A percentile compares a stretch with the other conserved stretches of the same genome.
These are phyloP conservation scores for Alectoris magna DNA, from an alignment of 2,797 vertebrate species.

Conservation along the genomic window DNA sequence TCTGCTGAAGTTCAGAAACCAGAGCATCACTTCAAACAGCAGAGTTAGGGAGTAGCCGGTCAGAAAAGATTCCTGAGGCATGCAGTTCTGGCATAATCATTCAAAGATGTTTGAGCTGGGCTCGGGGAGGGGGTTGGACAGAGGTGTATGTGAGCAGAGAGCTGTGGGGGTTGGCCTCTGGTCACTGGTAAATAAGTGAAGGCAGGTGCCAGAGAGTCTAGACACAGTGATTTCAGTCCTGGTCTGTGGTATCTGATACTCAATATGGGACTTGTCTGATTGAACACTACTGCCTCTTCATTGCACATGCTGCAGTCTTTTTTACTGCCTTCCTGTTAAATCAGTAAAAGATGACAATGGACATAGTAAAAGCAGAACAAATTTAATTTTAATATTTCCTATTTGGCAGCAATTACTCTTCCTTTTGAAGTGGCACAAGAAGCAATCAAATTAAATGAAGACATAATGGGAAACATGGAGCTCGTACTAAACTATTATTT, in stretches of 20 bases:
- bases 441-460: conserved; percentile 82
- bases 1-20: conserved; percentile 84
- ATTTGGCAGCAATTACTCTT: conserved; percentile 80
- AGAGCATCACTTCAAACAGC: conserved; percentile 86
- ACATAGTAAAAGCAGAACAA: conserved; percentile 80
- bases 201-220: conserved; percentile 99
- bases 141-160: conserved; percentile 79
- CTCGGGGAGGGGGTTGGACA: conserved; percentile 68
- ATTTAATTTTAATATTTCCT: conserved; percentile 86
- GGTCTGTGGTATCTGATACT: conserved; percentile 97
- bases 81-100: conserved; percentile 86
- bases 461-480: conserved; percentile 74
- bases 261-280: conserved; percentile 90
- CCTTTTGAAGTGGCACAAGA: conserved; percentile 82
- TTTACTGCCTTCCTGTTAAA: conserved; percentile 92
- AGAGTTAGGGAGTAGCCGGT: conserved; percentile 79
- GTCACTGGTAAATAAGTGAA: conserved; percentile 95
- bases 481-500: conserved; percentile 72
- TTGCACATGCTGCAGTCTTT: conserved; percentile 80
- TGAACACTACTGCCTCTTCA: conserved; percentile 90
- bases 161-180: conserved; percentile 85
- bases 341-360: conserved; percentile 85
- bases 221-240: conserved; percentile 93
- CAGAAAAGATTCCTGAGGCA: conserved; percentile 84
- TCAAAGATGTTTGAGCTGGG: conserved; percentile 86